Evolutionary conservation across 2,113 vertebrate genomes (phyloP).

Genomic region (Panurus biarmicus): DNA sequence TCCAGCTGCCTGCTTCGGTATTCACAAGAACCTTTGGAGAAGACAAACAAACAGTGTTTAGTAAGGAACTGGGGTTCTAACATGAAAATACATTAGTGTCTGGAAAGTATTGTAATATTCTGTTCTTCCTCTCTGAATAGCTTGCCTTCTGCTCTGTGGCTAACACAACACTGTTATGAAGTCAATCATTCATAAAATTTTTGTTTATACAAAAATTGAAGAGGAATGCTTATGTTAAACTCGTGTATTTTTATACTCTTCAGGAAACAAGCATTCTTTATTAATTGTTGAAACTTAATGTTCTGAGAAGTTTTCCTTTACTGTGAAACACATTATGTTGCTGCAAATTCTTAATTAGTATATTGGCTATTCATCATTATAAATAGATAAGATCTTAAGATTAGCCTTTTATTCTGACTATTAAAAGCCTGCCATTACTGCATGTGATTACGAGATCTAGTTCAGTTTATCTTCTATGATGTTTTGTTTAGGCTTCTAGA

Average conservation of each 20-base stretch:
- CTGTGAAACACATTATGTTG: not conserved
- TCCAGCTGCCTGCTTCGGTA: not conserved
- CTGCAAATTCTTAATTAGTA: conserved; percentile 3
- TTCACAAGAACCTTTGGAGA: not conserved
- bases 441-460: conserved; percentile 1
- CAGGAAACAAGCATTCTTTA: not conserved
- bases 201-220: not conserved
- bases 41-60: not conserved
- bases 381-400: conserved; percentile 2
- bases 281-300: not conserved
- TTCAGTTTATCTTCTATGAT: conserved; percentile 18
- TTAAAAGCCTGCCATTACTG: conserved; percentile 17
- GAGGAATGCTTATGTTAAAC: not conserved
- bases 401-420: conserved; percentile 7
- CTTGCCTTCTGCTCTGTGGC: not conserved
- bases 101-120: not conserved
- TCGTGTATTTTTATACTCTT: not conserved
- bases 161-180: not conserved
- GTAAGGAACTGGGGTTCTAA: not conserved
- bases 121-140: not conserved
- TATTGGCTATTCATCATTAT: conserved; percentile 14
- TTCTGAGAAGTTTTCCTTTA: not conserved
- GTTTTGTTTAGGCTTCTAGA: conserved; percentile 47
- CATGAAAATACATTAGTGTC: not conserved
- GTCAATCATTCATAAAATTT: not conserved